Percentiles rank a stretch among this genome's conserved stretches.
Conservation (phyloP, 2,888 invertebrate genomes). For the Lysandra coridon region DNA sequence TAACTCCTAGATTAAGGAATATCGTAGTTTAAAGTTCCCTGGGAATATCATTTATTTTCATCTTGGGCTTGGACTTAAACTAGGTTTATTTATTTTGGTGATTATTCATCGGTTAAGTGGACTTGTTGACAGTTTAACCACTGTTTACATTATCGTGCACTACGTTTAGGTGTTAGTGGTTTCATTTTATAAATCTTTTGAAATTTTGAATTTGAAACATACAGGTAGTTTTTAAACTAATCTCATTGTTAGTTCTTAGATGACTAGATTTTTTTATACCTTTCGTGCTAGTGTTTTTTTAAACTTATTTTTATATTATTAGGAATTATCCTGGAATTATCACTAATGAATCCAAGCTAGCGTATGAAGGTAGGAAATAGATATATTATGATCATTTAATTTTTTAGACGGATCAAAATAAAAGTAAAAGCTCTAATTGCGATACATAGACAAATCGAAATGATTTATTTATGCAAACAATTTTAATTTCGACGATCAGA, state of each 20-base stretch:
- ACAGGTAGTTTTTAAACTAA: not conserved
- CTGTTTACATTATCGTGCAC: not conserved
- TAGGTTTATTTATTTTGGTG: conserved; percentile 6
- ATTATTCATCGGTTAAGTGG: not conserved
- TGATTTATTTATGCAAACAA: not conserved
- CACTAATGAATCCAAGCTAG: not conserved
- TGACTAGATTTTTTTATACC: not conserved
- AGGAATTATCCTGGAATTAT: not conserved
- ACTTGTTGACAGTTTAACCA: conserved; percentile 7
- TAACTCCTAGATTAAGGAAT: not conserved
- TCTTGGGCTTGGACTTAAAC: not conserved
- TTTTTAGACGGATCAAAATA: not conserved
- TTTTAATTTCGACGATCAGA: not conserved
- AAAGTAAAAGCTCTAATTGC: not conserved
- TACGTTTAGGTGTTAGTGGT: conserved; percentile 4
- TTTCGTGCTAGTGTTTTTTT: not conserved
- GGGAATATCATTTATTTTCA: not conserved
- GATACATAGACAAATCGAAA: not conserved
- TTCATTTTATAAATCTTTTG: not conserved
- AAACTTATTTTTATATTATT: not conserved
- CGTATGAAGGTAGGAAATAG: not conserved
- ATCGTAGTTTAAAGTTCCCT: too few species aligned
- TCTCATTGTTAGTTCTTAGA: conserved; percentile 3
- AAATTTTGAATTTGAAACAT: not conserved
- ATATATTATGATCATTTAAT: not conserved